Evolutionary conservation across 2,797 vertebrate genomes (phyloP), one percentile per base, ranked within the genome.

Genomic region (Sarcophilus harrisii): DNA sequence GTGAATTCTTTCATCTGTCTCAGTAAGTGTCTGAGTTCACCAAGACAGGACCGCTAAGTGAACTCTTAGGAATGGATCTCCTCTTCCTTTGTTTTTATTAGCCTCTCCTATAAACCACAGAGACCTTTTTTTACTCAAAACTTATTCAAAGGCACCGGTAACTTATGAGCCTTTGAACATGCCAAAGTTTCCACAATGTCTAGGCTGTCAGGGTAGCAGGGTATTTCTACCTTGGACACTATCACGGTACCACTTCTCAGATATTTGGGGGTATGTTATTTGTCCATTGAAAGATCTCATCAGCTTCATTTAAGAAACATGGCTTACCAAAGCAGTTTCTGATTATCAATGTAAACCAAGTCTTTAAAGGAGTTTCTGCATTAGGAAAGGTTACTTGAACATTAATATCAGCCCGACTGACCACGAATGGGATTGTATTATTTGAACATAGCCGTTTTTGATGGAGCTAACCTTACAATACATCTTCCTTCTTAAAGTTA

Each of bases 101-200:
- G 21, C 11, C 62, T 30, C 49, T 54, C n/a, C 54, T 73, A 14
- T 93, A 90, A 90, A 55, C 91, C 94, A 93, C 11, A 92, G 29
- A 81, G 5, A 4, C 24, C 0, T 58, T 93, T 90, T 49, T 66
- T 32, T 59, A 32, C 27, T 90, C 62, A 49, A 49, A 93, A n/a
- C 9, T 73, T 16, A 92, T 58, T 73, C 90, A 58, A 93, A 93
- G 58, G 24, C 52, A 81, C 38, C 73, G 92, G 38, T 94, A 96
- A 12, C 29, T 91, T 91, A 91, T 57, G 54, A 16, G 59, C 90
- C 16, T 89, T 58, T 89, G 24, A 3, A 0, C 27, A 89, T 52
- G 60, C 58, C 73, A 45, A 30, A 90, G 89, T 93, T 94, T 49
- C 49, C 49, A n/a, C 81, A 93, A 58, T 49, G 90, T 4, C 45